Percentiles rank a stretch among this genome's conserved stretches.
Evolutionary conservation across 2,113 vertebrate genomes (phyloP).

Genomic region (Tachuris rubrigastra): DNA sequence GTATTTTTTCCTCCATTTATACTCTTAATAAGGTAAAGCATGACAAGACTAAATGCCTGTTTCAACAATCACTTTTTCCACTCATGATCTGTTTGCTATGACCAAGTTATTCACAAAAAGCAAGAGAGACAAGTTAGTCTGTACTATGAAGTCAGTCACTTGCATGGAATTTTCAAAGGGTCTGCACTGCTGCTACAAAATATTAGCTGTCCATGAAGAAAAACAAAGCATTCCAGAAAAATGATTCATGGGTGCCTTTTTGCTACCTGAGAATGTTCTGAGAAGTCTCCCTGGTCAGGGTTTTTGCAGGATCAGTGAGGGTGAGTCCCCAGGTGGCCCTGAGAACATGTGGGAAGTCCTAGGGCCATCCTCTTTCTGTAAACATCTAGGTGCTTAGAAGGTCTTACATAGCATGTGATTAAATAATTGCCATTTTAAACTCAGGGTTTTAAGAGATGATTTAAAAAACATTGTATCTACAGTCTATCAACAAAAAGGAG

Average conservation of each 20-base stretch:
- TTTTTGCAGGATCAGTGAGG: neutral
- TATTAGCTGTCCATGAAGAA: neutral
- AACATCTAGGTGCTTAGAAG: neutral
- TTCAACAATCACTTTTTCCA: neutral
- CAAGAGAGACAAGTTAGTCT: neutral
- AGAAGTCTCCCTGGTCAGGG: neutral
- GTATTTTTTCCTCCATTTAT: neutral
- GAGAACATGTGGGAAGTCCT: neutral
- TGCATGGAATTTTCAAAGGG: neutral
- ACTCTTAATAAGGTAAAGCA: neutral
- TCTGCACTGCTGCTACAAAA: neutral
- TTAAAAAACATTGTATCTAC: neutral
- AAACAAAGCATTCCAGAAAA: neutral
- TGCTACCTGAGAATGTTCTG: neutral
- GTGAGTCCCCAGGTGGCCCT: neutral
- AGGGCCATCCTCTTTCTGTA: neutral
- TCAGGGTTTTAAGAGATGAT: accelerated
- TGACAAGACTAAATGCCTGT: neutral
- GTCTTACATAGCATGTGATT: neutral
- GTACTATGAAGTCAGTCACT: neutral
- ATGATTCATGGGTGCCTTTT: neutral
- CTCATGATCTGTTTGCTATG: neutral
- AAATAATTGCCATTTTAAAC: neutral
- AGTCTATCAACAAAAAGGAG: neutral
- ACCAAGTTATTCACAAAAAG: neutral